These are phyloP conservation scores for Halocynthia aurantium DNA, from an alignment of 23 tunicate species.

Conservation along the genomic window DNA sequence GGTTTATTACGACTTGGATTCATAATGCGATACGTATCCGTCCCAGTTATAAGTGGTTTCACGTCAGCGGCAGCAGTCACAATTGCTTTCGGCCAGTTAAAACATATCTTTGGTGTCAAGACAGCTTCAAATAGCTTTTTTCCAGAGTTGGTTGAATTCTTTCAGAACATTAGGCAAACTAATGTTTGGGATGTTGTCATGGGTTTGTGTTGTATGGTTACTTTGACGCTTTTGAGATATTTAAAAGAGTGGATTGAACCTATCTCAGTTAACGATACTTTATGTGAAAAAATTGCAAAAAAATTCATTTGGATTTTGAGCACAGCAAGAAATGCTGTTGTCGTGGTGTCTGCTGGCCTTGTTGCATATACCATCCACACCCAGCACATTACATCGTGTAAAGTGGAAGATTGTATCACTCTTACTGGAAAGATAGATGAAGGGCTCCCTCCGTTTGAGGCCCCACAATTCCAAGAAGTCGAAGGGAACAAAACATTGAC, in stretches of 20 bases:
- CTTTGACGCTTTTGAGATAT: constrained; percentile 34
- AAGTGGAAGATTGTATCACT: constrained; percentile 62
- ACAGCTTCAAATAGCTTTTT: constrained; percentile 54
- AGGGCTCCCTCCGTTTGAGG: constrained; percentile 78
- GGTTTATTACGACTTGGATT: constrained; percentile 83
- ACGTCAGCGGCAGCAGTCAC: constrained; percentile 97
- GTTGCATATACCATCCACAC: constrained; percentile 88
- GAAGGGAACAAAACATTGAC: constrained; percentile 33
- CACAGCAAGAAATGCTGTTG: constrained; percentile 86
- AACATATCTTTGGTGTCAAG: constrained; percentile 88
- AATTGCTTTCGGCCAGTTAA: constrained; percentile 85
- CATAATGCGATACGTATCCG: constrained; percentile 77
- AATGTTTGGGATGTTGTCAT: constrained; percentile 83
- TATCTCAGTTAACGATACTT: constrained; percentile 15
- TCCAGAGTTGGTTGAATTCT: constrained; percentile 71
- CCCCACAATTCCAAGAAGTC: constrained; percentile 51
- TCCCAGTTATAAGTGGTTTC: constrained; percentile 95
- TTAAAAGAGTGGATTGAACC: constrained; percentile 19
- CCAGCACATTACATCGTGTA: constrained; percentile 47
- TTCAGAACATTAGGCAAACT: constrained; percentile 39
- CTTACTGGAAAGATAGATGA: constrained; percentile 62
- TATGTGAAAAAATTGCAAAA: constrained; percentile 38
- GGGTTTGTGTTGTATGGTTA: constrained; percentile 64
- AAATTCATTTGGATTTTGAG: constrained; percentile 81
- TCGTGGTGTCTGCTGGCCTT: constrained; percentile 71